Conservation (phyloP, 2,113 vertebrate species). For the Odobenus rosmarus region DNA sequence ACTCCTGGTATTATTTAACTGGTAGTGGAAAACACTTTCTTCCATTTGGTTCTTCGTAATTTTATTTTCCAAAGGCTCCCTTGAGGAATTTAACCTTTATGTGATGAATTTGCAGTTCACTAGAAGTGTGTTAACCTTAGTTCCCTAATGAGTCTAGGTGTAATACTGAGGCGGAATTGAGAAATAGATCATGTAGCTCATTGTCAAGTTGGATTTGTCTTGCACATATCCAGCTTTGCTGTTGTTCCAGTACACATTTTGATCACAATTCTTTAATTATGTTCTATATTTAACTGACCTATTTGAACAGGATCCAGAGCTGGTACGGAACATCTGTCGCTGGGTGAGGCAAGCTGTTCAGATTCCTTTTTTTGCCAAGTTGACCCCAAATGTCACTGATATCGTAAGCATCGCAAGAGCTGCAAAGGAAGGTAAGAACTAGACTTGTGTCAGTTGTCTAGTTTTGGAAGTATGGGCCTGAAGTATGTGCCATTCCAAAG, state of each 20-base stretch:
- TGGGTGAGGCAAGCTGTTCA: slow-evolving; percentile 94
- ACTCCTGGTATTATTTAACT: slow-evolving; percentile 5
- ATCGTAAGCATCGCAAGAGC: slow-evolving; percentile 94
- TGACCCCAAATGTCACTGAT: slow-evolving; percentile 97
- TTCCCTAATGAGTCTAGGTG: slow-evolving; percentile 74
- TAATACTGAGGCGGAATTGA: slow-evolving; percentile 68
- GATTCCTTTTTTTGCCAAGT: slow-evolving; percentile 97
- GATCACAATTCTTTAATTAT: slow-evolving; percentile 86
- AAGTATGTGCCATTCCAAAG: neutral
- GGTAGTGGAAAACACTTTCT: slow-evolving; percentile 34
- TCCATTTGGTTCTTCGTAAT: slow-evolving; percentile 49
- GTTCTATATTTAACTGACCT: slow-evolving; percentile 87
- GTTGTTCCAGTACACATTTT: slow-evolving; percentile 80
- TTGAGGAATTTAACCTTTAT: slow-evolving; percentile 66
- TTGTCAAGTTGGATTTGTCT: slow-evolving; percentile 70
- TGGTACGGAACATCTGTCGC: slow-evolving; percentile 96
- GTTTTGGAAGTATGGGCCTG: slow-evolving; percentile 24
- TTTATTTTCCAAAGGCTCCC: slow-evolving; percentile 52
- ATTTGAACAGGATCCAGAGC: slow-evolving; percentile 93
- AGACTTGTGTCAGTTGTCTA: neutral
- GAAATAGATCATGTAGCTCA: slow-evolving; percentile 62
- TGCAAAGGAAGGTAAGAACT: slow-evolving; percentile 91
- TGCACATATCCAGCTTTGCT: slow-evolving; percentile 69
- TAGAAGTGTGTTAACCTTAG: slow-evolving; percentile 54
- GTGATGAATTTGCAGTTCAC: slow-evolving; percentile 67